These are phyloP conservation scores for Meriones unguiculatus DNA, from an alignment of 2,113 vertebrate genomes.

Conservation along the genomic window DNA sequence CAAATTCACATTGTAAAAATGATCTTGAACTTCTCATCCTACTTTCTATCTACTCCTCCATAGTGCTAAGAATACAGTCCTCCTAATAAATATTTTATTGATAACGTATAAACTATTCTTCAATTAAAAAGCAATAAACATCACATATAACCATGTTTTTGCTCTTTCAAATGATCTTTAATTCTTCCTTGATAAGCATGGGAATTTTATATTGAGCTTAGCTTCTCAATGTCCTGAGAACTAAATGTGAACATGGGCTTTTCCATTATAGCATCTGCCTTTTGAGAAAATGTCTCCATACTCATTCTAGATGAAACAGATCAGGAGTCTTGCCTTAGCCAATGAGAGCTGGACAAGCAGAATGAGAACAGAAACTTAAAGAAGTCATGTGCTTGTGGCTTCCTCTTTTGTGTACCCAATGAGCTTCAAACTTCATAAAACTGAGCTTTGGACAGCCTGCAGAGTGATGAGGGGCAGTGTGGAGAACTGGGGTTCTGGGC, in stretches of 20 bases:
- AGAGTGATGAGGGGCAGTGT: not conserved
- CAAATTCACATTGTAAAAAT: not conserved
- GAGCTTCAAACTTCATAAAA: too few relatives aligned
- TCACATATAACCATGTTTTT: not conserved
- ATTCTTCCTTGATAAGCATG: not conserved
- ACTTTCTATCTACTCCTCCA: not conserved
- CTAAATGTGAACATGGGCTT: not conserved
- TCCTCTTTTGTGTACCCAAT: not conserved
- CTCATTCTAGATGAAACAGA: not conserved
- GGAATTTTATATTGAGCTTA: not conserved
- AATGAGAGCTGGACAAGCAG: not conserved
- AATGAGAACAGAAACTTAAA: not conserved
- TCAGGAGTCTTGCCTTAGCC: not conserved
- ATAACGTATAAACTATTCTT: not conserved
- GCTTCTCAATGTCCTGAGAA: not conserved
- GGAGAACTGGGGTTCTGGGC: not conserved
- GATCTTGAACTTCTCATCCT: not conserved
- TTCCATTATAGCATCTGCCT: not conserved
- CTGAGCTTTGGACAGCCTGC: not conserved
- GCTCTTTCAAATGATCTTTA: not conserved
- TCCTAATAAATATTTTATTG: not conserved
- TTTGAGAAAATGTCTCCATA: not conserved
- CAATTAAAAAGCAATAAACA: not conserved
- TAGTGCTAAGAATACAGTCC: accelerated
- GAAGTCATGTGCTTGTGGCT: not conserved